These are phyloP conservation scores for Agriopis leucophaearia DNA, from an alignment of 2,888 invertebrate genomes.

Conservation along the genomic window DNA sequence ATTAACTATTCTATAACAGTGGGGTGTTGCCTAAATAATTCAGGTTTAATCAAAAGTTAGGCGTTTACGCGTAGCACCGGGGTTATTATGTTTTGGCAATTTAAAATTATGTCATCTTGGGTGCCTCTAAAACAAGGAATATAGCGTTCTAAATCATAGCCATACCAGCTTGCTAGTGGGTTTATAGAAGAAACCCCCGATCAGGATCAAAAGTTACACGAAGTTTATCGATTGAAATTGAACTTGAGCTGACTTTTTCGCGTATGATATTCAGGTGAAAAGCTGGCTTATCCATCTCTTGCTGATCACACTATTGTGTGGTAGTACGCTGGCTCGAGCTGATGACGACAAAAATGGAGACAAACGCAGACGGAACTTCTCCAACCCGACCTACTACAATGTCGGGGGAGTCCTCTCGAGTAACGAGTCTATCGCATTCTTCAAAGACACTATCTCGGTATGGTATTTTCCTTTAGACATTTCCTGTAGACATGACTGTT, in stretches of 20 bases:
- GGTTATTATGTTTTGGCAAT: not conserved
- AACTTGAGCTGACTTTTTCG: not conserved
- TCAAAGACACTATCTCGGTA: slow-evolving; percentile 93
- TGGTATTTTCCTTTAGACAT: not conserved
- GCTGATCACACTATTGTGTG: slow-evolving; percentile 45
- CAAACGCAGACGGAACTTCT: slow-evolving; percentile 63
- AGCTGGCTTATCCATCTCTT: slow-evolving; percentile 57
- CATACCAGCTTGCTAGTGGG: not conserved
- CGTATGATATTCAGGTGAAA: slow-evolving; percentile 30
- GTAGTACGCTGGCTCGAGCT: slow-evolving; percentile 53
- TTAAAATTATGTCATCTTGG: not conserved
- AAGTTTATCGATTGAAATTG: not conserved
- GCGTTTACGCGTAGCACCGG: slow-evolving; percentile 45
- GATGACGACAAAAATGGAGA: slow-evolving; percentile 60
- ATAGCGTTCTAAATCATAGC: not conserved
- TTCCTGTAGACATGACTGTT: not conserved
- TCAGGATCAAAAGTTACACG: not conserved
- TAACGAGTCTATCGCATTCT: slow-evolving; percentile 92
- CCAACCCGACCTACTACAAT: slow-evolving; percentile 91
- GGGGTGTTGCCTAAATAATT: slow-evolving; percentile 62
- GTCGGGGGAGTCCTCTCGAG: slow-evolving; percentile 97
- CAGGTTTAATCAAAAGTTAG: slow-evolving; percentile 62
- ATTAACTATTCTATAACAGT: slow-evolving; percentile 30
- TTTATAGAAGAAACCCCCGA: too few species aligned
- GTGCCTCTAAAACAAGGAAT: not conserved